Evolutionary conservation across 2,888 invertebrate genomes (phyloP).

Genomic region (Apamea crenata): DNA sequence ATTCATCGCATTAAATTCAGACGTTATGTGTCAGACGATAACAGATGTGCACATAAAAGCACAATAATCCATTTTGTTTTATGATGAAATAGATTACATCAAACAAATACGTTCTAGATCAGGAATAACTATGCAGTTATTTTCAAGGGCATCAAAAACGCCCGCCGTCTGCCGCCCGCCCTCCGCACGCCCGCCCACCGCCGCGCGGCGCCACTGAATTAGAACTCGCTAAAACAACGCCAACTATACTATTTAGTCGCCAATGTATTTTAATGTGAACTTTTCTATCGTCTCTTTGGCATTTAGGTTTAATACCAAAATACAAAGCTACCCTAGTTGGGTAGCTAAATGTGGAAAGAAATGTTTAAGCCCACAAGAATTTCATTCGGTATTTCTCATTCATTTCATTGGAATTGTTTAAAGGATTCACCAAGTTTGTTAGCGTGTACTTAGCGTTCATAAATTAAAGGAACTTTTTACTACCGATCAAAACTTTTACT

Average conservation of each 20-base stretch:
- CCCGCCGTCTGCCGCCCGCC: conserved; percentile 50
- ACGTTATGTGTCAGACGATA: conserved; percentile 24
- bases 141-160: conserved; percentile 69
- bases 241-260: conserved; percentile 66
- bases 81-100: conserved; percentile 32
- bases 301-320: conserved; percentile 61
- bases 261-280: conserved; percentile 60
- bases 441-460: conserved; percentile 27
- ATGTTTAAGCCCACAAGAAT: conserved; percentile 35
- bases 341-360: conserved; percentile 40
- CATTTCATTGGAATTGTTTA: conserved; percentile 44
- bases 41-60: conserved; percentile 46
- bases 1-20: conserved; percentile 15
- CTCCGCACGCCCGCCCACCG: conserved; percentile 63
- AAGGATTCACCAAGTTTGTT: conserved; percentile 27
- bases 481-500: conserved; percentile 32
- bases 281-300: conserved; percentile 64
- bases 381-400: conserved; percentile 35
- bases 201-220: conserved; percentile 70
- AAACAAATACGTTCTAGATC: conserved; percentile 45
- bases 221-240: conserved; percentile 74
- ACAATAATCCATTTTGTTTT: conserved; percentile 34
- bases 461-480: conserved; percentile 43
- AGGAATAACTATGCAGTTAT: conserved; percentile 64
- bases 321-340: conserved; percentile 36